Evolutionary conservation across 2,888 invertebrate genomes (phyloP), one percentile per base, ranked within the genome.

Genomic region (Drosophila pseudotalamancana): DNA sequence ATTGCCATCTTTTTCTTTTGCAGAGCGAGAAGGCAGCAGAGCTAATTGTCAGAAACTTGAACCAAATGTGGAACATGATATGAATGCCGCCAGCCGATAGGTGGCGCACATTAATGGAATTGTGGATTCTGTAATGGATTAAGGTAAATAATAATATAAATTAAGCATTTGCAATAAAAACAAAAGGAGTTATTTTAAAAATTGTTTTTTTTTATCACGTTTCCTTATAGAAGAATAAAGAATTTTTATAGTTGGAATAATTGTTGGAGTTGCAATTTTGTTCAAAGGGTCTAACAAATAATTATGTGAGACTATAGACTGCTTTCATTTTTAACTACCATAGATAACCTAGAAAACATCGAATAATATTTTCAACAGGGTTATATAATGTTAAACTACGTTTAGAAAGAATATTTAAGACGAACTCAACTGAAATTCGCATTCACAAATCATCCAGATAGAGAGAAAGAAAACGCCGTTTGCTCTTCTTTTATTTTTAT

Each of bases 71-170:
- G 37, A 76, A 34, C 12, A 0, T 3, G 3, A 6, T 0, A 0
- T 0, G 0, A 0, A 4, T 11, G 5, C 72, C 53, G 5, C 34
- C 4, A 0, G 0, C 14, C 72, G 21, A 1, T 12, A 71, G 70
- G 56, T 70, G 70, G 50, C 72, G 72, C 42, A 0, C 2, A 8
- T 5, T 4, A 1, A 12, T 8, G 5, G 12, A 12, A 39, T 8
- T 39, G 39, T 39, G 39, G n/a, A 18, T 1, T 11, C 4, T 16
- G 5, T 18, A n/a, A n/a, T n/a, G n/a, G n/a, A n/a, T n/a, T n/a
- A n/a, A n/a, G n/a, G n/a, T n/a, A n/a, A n/a, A n/a, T n/a, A n/a
- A n/a, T n/a, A n/a, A n/a, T n/a, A n/a, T n/a, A n/a, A n/a, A n/a
- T n/a, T n/a, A n/a, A n/a, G n/a, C n/a, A n/a, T n/a, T n/a, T n/a